A percentile compares a stretch with the other conserved stretches of the same genome.
Conservation (phyloP, 2,797 vertebrate genomes). For the Coreius guichenoti region DNA sequence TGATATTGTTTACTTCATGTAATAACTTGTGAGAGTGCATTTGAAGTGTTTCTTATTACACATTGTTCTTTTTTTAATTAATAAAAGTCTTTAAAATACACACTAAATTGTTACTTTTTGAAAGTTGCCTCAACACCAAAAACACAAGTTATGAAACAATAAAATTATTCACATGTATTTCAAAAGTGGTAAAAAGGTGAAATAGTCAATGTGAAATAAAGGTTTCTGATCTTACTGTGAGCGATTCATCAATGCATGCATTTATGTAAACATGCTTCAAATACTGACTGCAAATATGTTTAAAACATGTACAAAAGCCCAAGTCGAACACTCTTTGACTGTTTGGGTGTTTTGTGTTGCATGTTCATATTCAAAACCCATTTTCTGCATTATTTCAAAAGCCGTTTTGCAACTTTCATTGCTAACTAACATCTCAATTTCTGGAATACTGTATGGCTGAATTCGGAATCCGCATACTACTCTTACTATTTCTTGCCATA, state of each 20-base stretch:
- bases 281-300: not conserved
- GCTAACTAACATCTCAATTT: not conserved
- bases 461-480: not conserved
- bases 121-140: not conserved
- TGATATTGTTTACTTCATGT: constrained; percentile 19
- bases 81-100: constrained; percentile 24
- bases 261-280: not conserved
- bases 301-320: not conserved
- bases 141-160: no score
- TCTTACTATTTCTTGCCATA: not conserved
- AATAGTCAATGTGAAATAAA: not conserved
- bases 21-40: constrained; percentile 10
- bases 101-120: not conserved
- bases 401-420: not conserved
- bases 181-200: not conserved
- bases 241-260: not conserved
- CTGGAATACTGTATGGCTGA: not conserved
- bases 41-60: constrained; percentile 18
- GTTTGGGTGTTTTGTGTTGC: not conserved
- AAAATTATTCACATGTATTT: not conserved
- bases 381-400: not conserved
- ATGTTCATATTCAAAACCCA: not conserved
- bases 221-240: not conserved
- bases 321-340: not conserved
- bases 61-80: constrained; percentile 19